These are phyloP conservation scores for Drosophila quinaria DNA, from an alignment of 2,888 invertebrate genomes.

Conservation along the genomic window DNA sequence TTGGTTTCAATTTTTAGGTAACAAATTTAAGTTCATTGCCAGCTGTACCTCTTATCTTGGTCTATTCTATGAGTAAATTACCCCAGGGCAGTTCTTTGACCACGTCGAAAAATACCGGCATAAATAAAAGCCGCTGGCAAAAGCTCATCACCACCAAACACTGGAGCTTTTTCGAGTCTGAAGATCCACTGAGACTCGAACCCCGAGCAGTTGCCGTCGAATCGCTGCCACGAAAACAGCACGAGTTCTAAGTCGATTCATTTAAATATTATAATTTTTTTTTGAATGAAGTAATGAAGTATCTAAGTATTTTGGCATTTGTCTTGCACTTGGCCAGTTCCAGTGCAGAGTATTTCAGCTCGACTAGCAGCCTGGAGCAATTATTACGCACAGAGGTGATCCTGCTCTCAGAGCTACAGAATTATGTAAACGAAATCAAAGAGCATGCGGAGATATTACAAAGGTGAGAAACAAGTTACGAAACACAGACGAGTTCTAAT, in stretches of 20 bases:
- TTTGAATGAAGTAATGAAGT: conserved; percentile 28
- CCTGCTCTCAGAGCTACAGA: conserved; percentile 76
- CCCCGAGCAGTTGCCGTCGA: conserved; percentile 61
- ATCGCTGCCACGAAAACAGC: conserved; percentile 53
- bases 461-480: conserved; percentile 55
- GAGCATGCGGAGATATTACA: conserved; percentile 75
- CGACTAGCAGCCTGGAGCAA: conserved; percentile 77
- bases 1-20: conserved; percentile 4
- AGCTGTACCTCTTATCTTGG: background rate
- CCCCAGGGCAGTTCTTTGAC: conserved; percentile 57
- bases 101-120: conserved; percentile 21
- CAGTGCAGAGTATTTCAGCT: conserved; percentile 78
- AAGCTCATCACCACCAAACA: conserved; percentile 41
- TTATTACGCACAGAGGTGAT: conserved; percentile 77
- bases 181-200: conserved; percentile 21
- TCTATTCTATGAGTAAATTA: conserved; percentile 30
- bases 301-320: conserved; percentile 5
- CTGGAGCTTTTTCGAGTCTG: conserved; percentile 56
- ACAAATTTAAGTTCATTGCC: background rate
- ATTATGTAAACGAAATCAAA: conserved; percentile 75
- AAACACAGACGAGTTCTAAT: background rate
- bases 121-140: conserved; percentile 35
- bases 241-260: conserved; percentile 25
- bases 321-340: conserved; percentile 32
- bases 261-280: background rate